phyloP scores from a whole-genome alignment of 1,140 invertebrate species.

The Drosophila guanche region DNA sequence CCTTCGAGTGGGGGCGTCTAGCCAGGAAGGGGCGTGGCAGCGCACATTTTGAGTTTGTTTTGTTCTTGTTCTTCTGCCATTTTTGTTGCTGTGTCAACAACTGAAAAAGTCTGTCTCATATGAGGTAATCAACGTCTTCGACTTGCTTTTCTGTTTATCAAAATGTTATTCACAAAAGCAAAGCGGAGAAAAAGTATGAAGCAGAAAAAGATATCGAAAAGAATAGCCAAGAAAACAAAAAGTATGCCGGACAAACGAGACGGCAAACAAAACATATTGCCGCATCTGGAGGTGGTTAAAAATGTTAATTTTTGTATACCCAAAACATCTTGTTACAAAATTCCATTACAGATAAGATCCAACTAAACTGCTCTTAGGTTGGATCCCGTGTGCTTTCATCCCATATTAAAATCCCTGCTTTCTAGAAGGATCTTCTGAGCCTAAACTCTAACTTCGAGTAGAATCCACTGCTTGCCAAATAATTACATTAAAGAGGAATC shows the following conservation, averaged over 20 bases:
- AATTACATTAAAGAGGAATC: too few relatives aligned
- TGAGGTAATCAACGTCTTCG: slow-evolving; percentile 35
- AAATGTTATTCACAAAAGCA: slow-evolving; percentile 29
- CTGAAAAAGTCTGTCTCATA: slow-evolving; percentile 25
- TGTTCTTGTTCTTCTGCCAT: neutral
- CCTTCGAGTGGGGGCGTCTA: neutral
- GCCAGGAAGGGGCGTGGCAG: slow-evolving; percentile 3
- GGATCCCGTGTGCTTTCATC: too few relatives aligned
- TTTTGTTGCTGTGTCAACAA: slow-evolving; percentile 1
- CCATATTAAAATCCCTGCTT: too few relatives aligned
- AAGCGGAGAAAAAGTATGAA: neutral
- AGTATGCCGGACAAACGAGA: slow-evolving; percentile 16
- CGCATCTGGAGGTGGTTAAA: slow-evolving; percentile 43
- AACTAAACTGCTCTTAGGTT: too few relatives aligned
- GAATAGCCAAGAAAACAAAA: slow-evolving; percentile 35
- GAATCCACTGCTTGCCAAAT: too few relatives aligned
- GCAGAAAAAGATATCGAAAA: neutral
- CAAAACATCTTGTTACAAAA: neutral
- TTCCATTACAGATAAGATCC: too few relatives aligned
- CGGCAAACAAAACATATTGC: slow-evolving; percentile 54
- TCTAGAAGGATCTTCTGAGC: too few relatives aligned
- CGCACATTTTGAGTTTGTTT: neutral
- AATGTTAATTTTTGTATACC: slow-evolving; percentile 16
- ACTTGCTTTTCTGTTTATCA: slow-evolving; percentile 30
- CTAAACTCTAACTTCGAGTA: too few relatives aligned